Evolutionary conservation across 23 tunicate genomes (phyloP), one percentile per base, ranked within the genome.

Genomic region (Styela plicata): DNA sequence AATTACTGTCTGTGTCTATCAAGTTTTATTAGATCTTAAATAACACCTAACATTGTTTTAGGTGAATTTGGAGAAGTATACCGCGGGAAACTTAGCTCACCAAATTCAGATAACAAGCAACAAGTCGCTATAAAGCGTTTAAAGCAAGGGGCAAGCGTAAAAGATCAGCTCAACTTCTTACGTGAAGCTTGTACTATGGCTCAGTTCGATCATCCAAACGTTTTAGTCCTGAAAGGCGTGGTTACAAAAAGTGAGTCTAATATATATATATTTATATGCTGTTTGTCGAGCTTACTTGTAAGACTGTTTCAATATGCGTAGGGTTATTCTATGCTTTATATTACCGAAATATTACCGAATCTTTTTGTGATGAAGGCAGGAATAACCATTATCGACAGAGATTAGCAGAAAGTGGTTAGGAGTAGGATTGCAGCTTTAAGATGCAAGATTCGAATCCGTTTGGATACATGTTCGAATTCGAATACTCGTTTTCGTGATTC

Each of bases 31-130:
- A 69, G 29, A 69, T 16, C 26, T 23, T 17, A 23, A 23, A 27
- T 23, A 69, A 17, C 74, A 23, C 26, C 24, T 23, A 69, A 13
- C n/a, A 44, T 13, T 44, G 22, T 64, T 63, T 69, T 73, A 87
- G 91, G 91, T 17, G 91, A 87, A 68, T 87, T 87, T 33, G 91
- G 91, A 1, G 91, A 87, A 64, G 89, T 85, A 10, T 85, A 78
- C 69, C 79, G 89, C 2, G 89, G 83, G 2, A 74, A 69, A 23
- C 66, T 68, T 10, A 24, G 74, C 65, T 30, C 69, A 44, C 10
- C 24, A 2, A 25, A 37, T 13, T 26, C 53, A 0, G 67, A 63
- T 23, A 69, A 19, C 13, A 53, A 23, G 19, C 25, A 63, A 25
- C 31, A 68, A 33, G 91, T 87, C 7, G 91, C 91, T 5, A 80